Percentiles rank a stretch among this genome's conserved stretches.
Conservation (phyloP, 2,888 invertebrate species). For the Dynastes hyllus region DNA sequence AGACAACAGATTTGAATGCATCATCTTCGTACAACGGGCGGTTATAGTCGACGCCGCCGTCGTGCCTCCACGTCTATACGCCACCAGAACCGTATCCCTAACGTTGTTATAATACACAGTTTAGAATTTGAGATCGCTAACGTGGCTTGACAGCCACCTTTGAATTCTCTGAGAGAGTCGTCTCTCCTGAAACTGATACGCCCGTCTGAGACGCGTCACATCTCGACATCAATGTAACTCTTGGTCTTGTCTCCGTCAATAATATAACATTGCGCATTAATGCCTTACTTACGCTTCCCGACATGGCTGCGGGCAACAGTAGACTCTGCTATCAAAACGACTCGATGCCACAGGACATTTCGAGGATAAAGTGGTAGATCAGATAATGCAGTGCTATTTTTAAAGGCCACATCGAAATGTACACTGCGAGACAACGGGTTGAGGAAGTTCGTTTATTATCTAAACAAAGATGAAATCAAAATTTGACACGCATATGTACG, state of each 20-base stretch:
- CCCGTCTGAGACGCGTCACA: slow-evolving; percentile 59
- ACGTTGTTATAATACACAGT: slow-evolving; percentile 46
- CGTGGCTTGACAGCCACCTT: slow-evolving; percentile 67
- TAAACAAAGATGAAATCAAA: no score
- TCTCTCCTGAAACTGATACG: slow-evolving; percentile 60
- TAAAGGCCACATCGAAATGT: background rate
- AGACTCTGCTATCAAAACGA: slow-evolving; percentile 22
- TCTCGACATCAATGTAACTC: slow-evolving; percentile 60
- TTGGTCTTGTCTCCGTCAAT: slow-evolving; percentile 59
- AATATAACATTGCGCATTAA: slow-evolving; percentile 57
- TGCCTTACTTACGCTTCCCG: slow-evolving; percentile 51
- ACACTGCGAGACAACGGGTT: no score
- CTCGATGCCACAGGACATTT: background rate
- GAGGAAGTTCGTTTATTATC: no score
- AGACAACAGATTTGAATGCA: slow-evolving; percentile 58
- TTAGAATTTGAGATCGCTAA: slow-evolving; percentile 63
- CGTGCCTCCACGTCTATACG: background rate
- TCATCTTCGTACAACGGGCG: slow-evolving; percentile 53
- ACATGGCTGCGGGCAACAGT: background rate
- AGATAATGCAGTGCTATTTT: slow-evolving; percentile 30
- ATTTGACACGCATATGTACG: no score
- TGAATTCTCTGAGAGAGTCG: slow-evolving; percentile 60
- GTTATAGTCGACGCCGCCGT: slow-evolving; percentile 8
- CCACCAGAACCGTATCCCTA: slow-evolving; percentile 31
- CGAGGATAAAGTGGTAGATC: background rate